These are phyloP conservation scores for Drosophila yakuba DNA, from an alignment of 1,140 invertebrate species.

Conservation along the genomic window DNA sequence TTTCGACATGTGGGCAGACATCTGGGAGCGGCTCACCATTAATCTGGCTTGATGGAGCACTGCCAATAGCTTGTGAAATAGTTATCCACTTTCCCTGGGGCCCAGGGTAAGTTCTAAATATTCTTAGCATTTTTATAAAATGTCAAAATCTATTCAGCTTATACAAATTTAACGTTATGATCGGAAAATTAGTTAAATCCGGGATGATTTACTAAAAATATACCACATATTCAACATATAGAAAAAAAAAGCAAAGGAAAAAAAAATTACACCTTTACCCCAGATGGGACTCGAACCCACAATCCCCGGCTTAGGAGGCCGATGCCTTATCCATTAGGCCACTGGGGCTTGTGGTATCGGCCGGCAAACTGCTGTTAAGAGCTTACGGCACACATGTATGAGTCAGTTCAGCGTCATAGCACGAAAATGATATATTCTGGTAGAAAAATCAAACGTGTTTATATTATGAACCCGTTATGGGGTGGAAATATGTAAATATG, in stretches of 20 bases:
- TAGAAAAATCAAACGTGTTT: constrained; percentile 4
- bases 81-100: neutral
- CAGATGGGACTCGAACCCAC: constrained; percentile 53
- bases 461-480: constrained; percentile 3
- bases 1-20: constrained; percentile 8
- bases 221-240: neutral
- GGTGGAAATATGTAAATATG: constrained; percentile 5
- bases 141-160: neutral
- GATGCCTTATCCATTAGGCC: constrained; percentile 54
- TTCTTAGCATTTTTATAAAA: neutral
- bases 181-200: neutral
- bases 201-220: too few relatives aligned
- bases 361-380: neutral
- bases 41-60: constrained; percentile 29
- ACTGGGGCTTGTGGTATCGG: constrained; percentile 15
- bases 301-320: constrained; percentile 54
- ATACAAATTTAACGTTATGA: too few relatives aligned
- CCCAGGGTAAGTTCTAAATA: neutral
- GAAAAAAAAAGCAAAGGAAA: neutral
- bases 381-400: too few relatives aligned
- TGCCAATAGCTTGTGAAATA: constrained; percentile 12
- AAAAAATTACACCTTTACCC: constrained; percentile 21
- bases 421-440: neutral
- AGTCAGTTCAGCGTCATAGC: neutral
- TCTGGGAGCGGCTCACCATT: constrained; percentile 14